phyloP scores from a whole-genome alignment of 1,140 invertebrate genomes.

The Parapsyche elsis region DNA sequence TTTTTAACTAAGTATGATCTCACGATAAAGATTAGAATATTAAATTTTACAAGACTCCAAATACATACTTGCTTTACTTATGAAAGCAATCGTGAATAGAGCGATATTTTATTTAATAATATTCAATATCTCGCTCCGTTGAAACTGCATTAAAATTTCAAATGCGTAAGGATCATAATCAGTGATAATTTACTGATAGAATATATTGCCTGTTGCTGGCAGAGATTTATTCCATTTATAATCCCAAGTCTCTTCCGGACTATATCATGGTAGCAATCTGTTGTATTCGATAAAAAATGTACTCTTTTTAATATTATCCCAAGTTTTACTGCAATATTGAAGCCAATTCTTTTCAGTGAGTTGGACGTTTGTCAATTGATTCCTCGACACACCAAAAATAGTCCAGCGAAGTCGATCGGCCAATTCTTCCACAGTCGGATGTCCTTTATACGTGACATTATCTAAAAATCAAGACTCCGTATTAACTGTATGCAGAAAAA shows the following conservation, averaged over 20 bases:
- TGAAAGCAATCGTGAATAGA: too few species aligned
- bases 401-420: constrained; percentile 75
- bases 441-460: constrained; percentile 70
- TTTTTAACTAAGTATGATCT: too few species aligned
- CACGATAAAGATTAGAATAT: too few species aligned
- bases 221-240: constrained; percentile 18
- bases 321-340: constrained; percentile 82
- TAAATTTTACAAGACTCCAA: too few species aligned
- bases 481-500: neutral
- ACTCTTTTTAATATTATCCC: constrained; percentile 86
- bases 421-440: constrained; percentile 75
- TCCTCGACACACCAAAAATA: constrained; percentile 74
- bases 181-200: neutral
- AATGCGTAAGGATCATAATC: too few species aligned
- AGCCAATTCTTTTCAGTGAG: constrained; percentile 81
- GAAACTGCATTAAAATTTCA: too few species aligned
- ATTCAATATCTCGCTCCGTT: too few species aligned
- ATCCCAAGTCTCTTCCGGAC: neutral
- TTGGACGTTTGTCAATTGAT: constrained; percentile 72
- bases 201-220: neutral
- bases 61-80: too few species aligned
- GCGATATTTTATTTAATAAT: too few species aligned
- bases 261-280: constrained; percentile 29
- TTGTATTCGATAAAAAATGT: constrained; percentile 85
- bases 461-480: constrained; percentile 60